Evolutionary conservation across 1,140 invertebrate genomes (phyloP), one percentile per base, ranked within the genome.

Genomic region (Drosophila santomea): DNA sequence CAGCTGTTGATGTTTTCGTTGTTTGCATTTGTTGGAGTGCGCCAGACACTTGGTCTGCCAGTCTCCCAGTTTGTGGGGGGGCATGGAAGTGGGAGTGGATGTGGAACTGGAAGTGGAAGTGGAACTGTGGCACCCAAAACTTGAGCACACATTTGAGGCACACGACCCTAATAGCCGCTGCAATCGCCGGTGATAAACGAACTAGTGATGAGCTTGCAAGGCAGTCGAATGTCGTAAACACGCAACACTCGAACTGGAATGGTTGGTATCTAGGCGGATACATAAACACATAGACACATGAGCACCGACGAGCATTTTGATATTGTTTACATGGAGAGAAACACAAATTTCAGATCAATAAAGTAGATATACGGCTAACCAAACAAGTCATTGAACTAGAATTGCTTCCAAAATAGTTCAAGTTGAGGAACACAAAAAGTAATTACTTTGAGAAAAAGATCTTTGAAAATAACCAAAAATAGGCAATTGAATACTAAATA

Each of bases 41-140:
- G 57, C 15, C 61, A 86, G 82, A 88, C 75, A 81, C 62, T 73
- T 82, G 86, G 82, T 78, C 74, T 71, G 43, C 20, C n/a, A 51
- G 59, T 36, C 38, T 17, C 14, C 38, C 4, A 5, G 11, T 39
- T 39, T 14, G 38, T 14, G 38, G 11, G 15, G 45, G 25, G 25
- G 0, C 20, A 20, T 20, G 20, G 20, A 39, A 32, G 59, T 61
- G 58, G 67, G 56, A 58, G 51, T 60, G 82, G 2, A 4, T 0
- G 23, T 25, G 3, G 23, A 25, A 4, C 0, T 25, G 23, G 23
- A 25, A 25, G 3, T 25, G 15, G 45, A 39, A 32, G 59, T 61
- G 54, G 67, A 66, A 58, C 47, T 60, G 82, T 73, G 86, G 69
- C 57, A 32, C 2, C 63, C 54, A 47, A 69, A 63, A 28, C 48